A percentile compares a stretch with the other conserved stretches of the same genome.
These are phyloP conservation scores for Exocentrus adspersus DNA, from an alignment of 2,888 invertebrate genomes.

Conservation along the genomic window DNA sequence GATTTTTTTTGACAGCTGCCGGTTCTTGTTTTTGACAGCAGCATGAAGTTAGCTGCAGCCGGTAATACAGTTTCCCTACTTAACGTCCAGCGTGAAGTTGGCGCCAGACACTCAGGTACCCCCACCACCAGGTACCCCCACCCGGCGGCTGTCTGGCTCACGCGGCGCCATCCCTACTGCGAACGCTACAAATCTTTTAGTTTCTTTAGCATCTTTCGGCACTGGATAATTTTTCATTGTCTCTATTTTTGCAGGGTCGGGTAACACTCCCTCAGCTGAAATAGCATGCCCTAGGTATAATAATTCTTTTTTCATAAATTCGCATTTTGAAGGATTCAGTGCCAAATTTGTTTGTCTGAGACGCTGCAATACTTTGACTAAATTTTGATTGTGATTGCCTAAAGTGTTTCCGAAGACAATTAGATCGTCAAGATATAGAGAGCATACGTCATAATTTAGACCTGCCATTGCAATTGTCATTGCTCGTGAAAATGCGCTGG, in stretches of 20 bases:
- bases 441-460: conserved; percentile 35
- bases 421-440: conserved; percentile 37
- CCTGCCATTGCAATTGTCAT: conserved; percentile 47
- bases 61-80: no score
- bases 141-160: no score
- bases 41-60: no score
- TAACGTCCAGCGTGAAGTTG: no score
- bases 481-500: conserved; percentile 44
- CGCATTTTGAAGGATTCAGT: conserved; percentile 37
- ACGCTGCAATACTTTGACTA: conserved; percentile 22
- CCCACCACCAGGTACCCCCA: no score
- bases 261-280: conserved; percentile 7
- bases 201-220: no score
- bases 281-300: conserved; percentile 28
- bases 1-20: no score
- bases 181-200: no score
- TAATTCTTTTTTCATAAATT: conserved; percentile 38
- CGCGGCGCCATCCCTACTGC: no score
- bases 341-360: conserved; percentile 22
- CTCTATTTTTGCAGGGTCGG: not conserved
- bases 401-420: conserved; percentile 44
- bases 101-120: no score
- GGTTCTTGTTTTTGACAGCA: no score
- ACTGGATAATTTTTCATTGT: no score
- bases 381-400: conserved; percentile 36